These are phyloP conservation scores for Onychorhynchus coronatus DNA, from an alignment of 2,113 vertebrate genomes.

Conservation along the genomic window DNA sequence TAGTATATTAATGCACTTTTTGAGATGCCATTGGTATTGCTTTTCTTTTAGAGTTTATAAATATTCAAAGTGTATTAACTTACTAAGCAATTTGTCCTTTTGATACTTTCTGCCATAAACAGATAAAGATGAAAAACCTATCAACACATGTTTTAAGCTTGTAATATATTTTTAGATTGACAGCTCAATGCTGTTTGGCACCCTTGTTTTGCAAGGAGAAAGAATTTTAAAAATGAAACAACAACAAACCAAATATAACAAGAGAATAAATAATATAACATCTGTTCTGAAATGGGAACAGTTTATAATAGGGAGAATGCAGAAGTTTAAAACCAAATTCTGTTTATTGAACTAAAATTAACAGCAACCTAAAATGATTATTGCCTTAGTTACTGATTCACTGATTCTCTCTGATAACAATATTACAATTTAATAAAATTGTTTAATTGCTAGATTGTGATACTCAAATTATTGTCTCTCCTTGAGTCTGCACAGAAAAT, in stretches of 20 bases:
- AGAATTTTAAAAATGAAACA: neutral
- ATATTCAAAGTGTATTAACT: neutral
- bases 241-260: neutral
- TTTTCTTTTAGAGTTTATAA: neutral
- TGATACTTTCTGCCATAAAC: neutral
- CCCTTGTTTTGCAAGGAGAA: neutral
- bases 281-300: neutral
- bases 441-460: neutral
- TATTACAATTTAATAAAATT: neutral
- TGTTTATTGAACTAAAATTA: neutral
- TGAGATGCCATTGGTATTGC: neutral
- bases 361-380: neutral
- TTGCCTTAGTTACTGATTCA: neutral
- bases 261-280: neutral
- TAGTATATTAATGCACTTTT: neutral
- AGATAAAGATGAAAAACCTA: neutral
- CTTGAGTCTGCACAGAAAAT: neutral
- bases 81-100: neutral
- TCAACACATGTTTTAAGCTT: neutral
- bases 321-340: neutral
- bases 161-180: neutral
- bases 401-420: neutral
- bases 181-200: neutral
- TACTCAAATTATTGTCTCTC: constrained; percentile 16
- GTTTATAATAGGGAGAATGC: neutral